phyloP scores from a whole-genome alignment of 2,113 vertebrate genomes.

The Peucedramus taeniatus region DNA sequence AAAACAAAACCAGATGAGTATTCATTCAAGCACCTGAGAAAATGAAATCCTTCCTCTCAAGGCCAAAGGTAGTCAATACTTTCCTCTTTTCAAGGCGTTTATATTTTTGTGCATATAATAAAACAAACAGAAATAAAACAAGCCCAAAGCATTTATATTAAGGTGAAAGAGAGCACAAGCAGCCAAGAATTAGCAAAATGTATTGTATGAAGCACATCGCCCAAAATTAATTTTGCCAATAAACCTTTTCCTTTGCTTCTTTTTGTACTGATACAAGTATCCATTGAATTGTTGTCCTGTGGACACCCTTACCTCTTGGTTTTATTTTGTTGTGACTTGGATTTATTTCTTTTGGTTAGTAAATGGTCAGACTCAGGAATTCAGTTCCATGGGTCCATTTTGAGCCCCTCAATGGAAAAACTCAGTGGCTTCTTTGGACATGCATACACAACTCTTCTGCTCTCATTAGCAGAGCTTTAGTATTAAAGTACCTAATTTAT shows the following conservation, averaged over 20 bases:
- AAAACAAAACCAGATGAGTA: constrained; percentile 48
- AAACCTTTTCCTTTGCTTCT: neutral
- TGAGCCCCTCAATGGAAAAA: neutral
- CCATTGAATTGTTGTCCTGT: neutral
- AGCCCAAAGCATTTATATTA: neutral
- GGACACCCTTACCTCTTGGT: neutral
- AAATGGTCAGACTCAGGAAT: neutral
- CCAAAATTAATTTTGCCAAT: neutral
- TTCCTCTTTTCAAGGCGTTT: neutral
- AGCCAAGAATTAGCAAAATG: neutral
- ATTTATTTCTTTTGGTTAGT: neutral
- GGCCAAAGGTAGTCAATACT: neutral
- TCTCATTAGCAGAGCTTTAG: neutral
- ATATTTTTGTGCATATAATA: neutral
- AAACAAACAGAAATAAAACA: neutral
- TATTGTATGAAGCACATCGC: neutral
- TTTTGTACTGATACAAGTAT: neutral
- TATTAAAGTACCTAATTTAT: neutral
- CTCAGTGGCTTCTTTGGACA: neutral
- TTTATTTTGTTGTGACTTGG: neutral
- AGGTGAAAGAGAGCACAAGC: neutral
- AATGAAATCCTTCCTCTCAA: neutral
- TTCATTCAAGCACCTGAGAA: constrained; percentile 20
- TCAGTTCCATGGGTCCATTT: neutral
- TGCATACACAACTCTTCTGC: neutral